Base-by-base conservation (phyloP, 92 coral and sea anemone species). In the Siderastrea radians region DNA sequence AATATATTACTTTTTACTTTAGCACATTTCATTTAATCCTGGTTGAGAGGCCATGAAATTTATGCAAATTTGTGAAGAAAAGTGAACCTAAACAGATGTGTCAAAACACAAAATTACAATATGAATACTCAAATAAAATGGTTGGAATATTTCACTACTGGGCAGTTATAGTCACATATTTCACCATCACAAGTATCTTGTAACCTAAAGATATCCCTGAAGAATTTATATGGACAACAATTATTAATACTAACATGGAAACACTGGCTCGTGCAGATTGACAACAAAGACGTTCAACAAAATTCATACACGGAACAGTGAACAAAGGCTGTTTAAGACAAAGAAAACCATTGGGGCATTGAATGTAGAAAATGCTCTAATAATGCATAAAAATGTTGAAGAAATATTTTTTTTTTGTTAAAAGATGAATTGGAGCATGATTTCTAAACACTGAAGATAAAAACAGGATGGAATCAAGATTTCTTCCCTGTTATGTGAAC, bases 41-140 rank as follows among this genome's bases (percentile, higher is more conserved):
- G 47, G 38, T 6, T 57, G 51, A 72, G 16, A 6, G 72, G 68
- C 63, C 68, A 46, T 57, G 48, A 71, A 83, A 59, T 72, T 57
- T 53, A 81, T 82, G 86, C 77, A 82, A 55, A 82, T 82, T 57
- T 58, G 38, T 5, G 26, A 10, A 16, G 58, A 64, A 80, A 67
- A 67, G 13, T 65, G 50, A 50, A 66, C 19, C 6, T 59, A 63
- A 79, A 64, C 73, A 79, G 60, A 64, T 9, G 48, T 79, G 73
- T 47, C 77, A 81, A 46, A 82, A 57, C 16, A 3, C 43, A 7
- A 45, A 69, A 82, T 70, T 70, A 71, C 19, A 70, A 81, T 81
- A 57, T 7, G 68, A 46, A 47, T 43, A n/a, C 70, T 49, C 5
- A 58, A 15, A 51, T 45, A 54, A 44, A 80, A 80, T 55, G 69